Conservation (phyloP, 2,113 vertebrate species). For the Lepidothrix coronata region DNA sequence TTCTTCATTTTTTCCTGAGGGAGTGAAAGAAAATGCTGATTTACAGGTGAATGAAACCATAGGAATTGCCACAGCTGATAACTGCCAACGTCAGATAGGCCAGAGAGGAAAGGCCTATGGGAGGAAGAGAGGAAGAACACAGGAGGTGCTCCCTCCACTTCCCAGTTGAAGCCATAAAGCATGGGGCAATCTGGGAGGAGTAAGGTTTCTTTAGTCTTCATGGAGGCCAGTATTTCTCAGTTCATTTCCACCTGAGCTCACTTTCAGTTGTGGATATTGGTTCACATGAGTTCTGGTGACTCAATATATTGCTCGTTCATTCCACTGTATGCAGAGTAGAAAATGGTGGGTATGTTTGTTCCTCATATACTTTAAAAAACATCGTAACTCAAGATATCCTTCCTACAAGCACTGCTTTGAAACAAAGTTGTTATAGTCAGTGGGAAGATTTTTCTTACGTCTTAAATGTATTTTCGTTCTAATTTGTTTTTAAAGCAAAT, state of each 20-base stretch:
- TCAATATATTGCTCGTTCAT: accelerated
- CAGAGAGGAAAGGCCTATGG: background rate
- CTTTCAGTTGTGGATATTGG: background rate
- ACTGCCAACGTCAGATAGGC: background rate
- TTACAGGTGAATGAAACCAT: background rate
- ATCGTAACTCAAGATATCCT: background rate
- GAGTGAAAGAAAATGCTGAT: background rate
- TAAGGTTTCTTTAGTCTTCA: background rate
- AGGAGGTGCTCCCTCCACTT: background rate
- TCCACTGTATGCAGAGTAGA: background rate
- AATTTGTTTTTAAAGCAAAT: background rate
- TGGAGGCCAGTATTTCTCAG: background rate
- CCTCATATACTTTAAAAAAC: background rate
- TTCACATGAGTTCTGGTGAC: background rate
- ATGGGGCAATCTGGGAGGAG: background rate
- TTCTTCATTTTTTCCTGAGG: background rate
- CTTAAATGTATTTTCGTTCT: background rate
- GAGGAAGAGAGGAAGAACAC: background rate
- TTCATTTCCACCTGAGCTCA: background rate
- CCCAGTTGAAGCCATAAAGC: background rate
- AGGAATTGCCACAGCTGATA: background rate
- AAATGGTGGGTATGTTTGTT: background rate
- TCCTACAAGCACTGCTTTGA: background rate
- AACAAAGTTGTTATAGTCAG: background rate
- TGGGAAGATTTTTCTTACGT: background rate